A percentile compares a stretch with the other conserved stretches of the same genome.
These are phyloP conservation scores for Zaprionus africanus DNA, from an alignment of 1,140 invertebrate genomes.

Conservation along the genomic window DNA sequence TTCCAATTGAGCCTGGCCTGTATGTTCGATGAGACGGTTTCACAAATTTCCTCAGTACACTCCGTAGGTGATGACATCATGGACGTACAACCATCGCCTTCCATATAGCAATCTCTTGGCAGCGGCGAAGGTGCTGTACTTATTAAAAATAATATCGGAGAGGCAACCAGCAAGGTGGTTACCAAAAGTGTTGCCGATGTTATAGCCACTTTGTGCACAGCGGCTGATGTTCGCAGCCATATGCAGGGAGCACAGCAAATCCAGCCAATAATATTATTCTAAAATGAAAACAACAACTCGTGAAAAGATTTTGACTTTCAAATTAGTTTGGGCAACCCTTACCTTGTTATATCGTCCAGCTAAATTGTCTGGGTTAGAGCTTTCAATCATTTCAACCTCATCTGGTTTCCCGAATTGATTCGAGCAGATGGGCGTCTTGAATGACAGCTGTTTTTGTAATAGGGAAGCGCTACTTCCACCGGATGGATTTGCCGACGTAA, in stretches of 20 bases:
- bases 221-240: slow-evolving; percentile 86
- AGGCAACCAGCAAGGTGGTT: slow-evolving; percentile 87
- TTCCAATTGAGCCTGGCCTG: slow-evolving; percentile 80
- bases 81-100: slow-evolving; percentile 83
- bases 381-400: slow-evolving; percentile 78
- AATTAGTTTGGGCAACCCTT: background rate
- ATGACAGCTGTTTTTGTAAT: slow-evolving; percentile 75
- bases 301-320: background rate
- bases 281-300: slow-evolving; percentile 3
- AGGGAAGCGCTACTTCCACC: slow-evolving; percentile 74
- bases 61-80: slow-evolving; percentile 68
- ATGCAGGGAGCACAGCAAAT: slow-evolving; percentile 87
- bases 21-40: slow-evolving; percentile 77
- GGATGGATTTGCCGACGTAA: slow-evolving; percentile 72
- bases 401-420: slow-evolving; percentile 72
- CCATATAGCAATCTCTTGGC: slow-evolving; percentile 85
- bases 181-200: slow-evolving; percentile 87
- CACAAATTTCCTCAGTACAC: slow-evolving; percentile 76
- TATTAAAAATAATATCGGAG: slow-evolving; percentile 87
- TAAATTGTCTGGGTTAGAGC: slow-evolving; percentile 62
- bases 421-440: slow-evolving; percentile 73
- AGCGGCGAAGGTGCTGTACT: slow-evolving; percentile 86
- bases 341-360: slow-evolving; percentile 74
- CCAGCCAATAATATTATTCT: slow-evolving; percentile 85
- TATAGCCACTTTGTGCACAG: slow-evolving; percentile 87